These are phyloP conservation scores for Synanthedon tipuliformis DNA, from an alignment of 2,888 invertebrate genomes.

Conservation along the genomic window DNA sequence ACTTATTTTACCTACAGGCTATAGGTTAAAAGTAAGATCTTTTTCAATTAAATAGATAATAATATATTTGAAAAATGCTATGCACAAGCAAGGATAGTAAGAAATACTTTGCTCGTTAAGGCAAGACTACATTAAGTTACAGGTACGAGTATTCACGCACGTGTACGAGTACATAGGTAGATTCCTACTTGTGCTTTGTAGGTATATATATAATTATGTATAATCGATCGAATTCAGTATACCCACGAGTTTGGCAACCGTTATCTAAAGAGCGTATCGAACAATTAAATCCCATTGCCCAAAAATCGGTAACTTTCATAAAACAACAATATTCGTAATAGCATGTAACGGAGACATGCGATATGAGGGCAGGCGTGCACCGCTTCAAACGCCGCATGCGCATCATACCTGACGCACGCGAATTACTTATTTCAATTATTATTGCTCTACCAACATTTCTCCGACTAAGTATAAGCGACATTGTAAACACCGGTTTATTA, in stretches of 20 bases:
- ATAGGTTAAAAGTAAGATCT: too few species aligned
- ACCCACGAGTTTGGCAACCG: constrained; percentile 9
- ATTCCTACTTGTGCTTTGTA: too few species aligned
- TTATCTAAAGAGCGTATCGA: constrained; percentile 17
- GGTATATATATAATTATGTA: not conserved
- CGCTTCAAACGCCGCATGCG: constrained; percentile 21
- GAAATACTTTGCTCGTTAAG: too few species aligned
- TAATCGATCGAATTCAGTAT: not conserved
- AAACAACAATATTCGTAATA: constrained; percentile 34
- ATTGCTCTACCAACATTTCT: not conserved
- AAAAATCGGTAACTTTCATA: constrained; percentile 33
- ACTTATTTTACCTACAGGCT: too few species aligned
- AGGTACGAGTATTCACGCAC: too few species aligned
- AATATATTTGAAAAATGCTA: too few species aligned
- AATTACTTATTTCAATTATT: constrained; percentile 1
- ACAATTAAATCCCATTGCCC: constrained; percentile 4
- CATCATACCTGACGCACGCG: constrained; percentile 18
- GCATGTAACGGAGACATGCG: constrained; percentile 24
- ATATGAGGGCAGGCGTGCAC: constrained; percentile 1
- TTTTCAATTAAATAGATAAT: too few species aligned
- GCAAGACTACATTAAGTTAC: too few species aligned
- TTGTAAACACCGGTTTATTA: not conserved
- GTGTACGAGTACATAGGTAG: too few species aligned
- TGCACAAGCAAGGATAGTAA: too few species aligned
- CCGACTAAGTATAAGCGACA: not conserved